Base-by-base conservation (phyloP, 2,113 vertebrate species). In the Nanger granti region DNA sequence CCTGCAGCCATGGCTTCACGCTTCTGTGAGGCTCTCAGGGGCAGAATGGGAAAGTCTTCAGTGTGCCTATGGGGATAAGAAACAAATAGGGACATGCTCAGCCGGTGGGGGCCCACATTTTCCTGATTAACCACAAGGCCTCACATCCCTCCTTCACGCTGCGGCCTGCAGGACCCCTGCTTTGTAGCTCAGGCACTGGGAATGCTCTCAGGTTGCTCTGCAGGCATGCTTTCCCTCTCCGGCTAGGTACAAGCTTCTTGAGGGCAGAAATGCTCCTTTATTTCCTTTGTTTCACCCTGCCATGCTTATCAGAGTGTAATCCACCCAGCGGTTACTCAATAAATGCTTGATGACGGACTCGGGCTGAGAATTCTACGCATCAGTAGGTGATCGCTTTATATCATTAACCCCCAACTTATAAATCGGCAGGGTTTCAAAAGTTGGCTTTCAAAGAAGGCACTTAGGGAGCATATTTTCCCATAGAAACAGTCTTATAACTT, bases 321-420 rank as follows among this genome's bases (percentile, higher is more conserved):
- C 89, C 55, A 85, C 59, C 87, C 96, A 87, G 93, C 41, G 24
- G 82, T 57, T 82, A 93, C 47, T 95, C 97, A 93, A 66, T 93
- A 93, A 95, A 84, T 10, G 73, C 93, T 17, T 73, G 86, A 89
- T 80, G 95, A 92, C 3, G 26, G 86, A 66, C 83, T n/a, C 79
- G 24, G 28, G 94, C 62, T 87, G 94, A 93, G 91, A 94, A 97
- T 97, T 92, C 92, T 34, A 92, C 89, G 89, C 54, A 91, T 49
- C 97, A 95, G 95, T 85, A 95, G 97, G 97, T 89, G 96, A 94
- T 47, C 18, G 4, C 82, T 96, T 97, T 89, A 37, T 86, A 76
- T 82, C 87, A 83, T 93, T 89, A 94, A 89, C 91, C 82, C 76
- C 87, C 79, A 89, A 94, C 62, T 92, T 92, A 96, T 34, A 83